Conservation (phyloP, 1,140 invertebrate species). For the Amphibalanus amphitrite region DNA sequence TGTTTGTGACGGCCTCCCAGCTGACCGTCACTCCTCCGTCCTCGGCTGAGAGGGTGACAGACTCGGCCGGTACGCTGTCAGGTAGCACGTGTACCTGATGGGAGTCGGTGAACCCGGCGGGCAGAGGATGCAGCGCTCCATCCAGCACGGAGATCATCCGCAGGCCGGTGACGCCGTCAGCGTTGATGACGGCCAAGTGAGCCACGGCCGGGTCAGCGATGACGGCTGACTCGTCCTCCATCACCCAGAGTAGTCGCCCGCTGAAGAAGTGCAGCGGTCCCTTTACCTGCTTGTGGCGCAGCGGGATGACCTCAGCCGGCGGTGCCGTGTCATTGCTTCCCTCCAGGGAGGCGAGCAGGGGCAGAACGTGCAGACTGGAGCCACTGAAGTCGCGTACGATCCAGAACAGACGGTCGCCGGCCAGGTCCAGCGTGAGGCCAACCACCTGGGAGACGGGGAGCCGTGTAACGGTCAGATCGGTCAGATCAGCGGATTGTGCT, state of each 20-base stretch:
- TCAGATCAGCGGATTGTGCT: no score
- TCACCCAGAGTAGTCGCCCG: constrained; percentile 58
- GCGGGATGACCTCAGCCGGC: background rate
- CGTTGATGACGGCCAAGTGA: constrained; percentile 51
- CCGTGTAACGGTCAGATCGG: no score
- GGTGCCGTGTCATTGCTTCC: no score
- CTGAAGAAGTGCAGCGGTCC: constrained; percentile 56
- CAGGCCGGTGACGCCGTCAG: constrained; percentile 38
- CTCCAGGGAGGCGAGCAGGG: constrained; percentile 8
- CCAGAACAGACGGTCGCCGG: constrained; percentile 43
- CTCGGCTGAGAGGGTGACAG: constrained; percentile 45
- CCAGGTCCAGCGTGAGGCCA: constrained; percentile 59
- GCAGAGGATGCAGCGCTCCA: constrained; percentile 39
- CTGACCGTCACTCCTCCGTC: constrained; percentile 58
- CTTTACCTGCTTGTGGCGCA: background rate
- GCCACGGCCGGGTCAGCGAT: constrained; percentile 57
- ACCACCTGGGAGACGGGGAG: constrained; percentile 33
- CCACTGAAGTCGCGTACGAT: constrained; percentile 52
- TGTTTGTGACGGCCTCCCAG: constrained; percentile 49
- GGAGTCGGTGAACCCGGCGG: constrained; percentile 25
- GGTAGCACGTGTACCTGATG: constrained; percentile 41
- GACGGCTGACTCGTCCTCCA: constrained; percentile 50
- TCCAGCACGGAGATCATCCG: constrained; percentile 54
- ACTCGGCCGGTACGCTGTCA: constrained; percentile 37
- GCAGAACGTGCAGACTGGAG: constrained; percentile 34